phyloP scores from a whole-genome alignment of 1,140 invertebrate genomes.

The Drosophila elegans region DNA sequence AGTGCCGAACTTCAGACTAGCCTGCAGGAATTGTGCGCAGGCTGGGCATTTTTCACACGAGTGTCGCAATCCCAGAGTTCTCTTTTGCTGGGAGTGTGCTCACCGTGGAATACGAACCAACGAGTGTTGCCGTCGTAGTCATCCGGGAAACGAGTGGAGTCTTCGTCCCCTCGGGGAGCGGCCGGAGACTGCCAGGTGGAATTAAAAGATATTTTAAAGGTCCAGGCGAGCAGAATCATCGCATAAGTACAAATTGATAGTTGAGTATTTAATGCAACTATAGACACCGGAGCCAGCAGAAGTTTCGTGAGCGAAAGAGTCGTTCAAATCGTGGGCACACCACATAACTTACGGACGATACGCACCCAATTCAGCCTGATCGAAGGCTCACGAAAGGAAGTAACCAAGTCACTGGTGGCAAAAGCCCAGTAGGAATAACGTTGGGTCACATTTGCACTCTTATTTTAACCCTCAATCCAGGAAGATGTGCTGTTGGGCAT shows the following conservation, averaged over 20 bases:
- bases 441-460: background rate
- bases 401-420: background rate
- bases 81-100: background rate
- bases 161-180: background rate
- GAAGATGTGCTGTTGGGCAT: background rate
- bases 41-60: background rate
- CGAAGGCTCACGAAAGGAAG: background rate
- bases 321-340: background rate
- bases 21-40: too few species aligned
- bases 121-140: background rate
- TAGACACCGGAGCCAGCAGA: background rate
- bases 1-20: too few species aligned
- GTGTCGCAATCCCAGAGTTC: background rate
- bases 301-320: conserved; percentile 1
- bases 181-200: too few species aligned
- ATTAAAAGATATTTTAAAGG: background rate
- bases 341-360: background rate
- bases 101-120: background rate
- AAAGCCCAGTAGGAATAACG: background rate
- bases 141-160: background rate
- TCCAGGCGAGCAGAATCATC: background rate
- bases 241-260: background rate
- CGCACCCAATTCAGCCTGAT: background rate
- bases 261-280: background rate
- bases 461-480: background rate